phyloP scores from a whole-genome alignment of 2,113 vertebrate species.

The Microcebus tavaratra region DNA sequence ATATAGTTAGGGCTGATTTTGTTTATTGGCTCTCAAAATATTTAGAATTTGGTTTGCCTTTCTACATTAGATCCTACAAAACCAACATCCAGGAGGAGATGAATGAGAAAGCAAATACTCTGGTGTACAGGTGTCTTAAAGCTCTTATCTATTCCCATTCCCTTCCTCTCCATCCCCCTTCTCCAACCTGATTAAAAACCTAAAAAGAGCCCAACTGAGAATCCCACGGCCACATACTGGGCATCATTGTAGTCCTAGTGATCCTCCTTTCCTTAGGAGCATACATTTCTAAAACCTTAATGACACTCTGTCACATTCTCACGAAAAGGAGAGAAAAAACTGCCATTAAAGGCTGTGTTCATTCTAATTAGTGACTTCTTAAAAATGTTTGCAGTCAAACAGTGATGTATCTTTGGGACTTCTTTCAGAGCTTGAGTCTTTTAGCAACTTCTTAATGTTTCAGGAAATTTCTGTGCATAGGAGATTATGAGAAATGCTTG shows the following conservation, averaged over 20 bases:
- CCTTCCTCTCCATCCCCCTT: conserved; percentile 47
- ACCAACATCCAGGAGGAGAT: conserved; percentile 37
- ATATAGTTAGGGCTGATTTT: neutral
- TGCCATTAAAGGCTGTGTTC: conserved; percentile 58
- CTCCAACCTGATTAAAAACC: conserved; percentile 51
- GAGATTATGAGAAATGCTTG: conserved; percentile 49
- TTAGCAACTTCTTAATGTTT: conserved; percentile 32
- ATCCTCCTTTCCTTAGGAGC: conserved; percentile 76
- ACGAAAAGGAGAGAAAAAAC: conserved; percentile 56
- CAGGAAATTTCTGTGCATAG: conserved; percentile 40
- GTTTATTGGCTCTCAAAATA: neutral
- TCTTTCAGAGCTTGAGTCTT: conserved; percentile 57
- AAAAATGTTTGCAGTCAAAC: conserved; percentile 51
- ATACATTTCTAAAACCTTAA: conserved; percentile 80
- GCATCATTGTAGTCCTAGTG: conserved; percentile 72
- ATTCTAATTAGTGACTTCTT: conserved; percentile 63
- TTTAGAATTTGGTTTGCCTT: conserved; percentile 28
- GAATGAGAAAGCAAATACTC: neutral
- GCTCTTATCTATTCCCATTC: neutral
- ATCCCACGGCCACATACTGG: conserved; percentile 73
- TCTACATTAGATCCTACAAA: conserved; percentile 35
- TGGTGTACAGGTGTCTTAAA: conserved; percentile 18
- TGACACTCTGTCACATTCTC: conserved; percentile 66
- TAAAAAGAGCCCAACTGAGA: conserved; percentile 68
- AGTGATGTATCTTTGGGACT: conserved; percentile 59